Percentiles rank a stretch among this genome's conserved stretches.
Conservation (phyloP, 1,140 invertebrate species). For the Conus betulinus region DNA sequence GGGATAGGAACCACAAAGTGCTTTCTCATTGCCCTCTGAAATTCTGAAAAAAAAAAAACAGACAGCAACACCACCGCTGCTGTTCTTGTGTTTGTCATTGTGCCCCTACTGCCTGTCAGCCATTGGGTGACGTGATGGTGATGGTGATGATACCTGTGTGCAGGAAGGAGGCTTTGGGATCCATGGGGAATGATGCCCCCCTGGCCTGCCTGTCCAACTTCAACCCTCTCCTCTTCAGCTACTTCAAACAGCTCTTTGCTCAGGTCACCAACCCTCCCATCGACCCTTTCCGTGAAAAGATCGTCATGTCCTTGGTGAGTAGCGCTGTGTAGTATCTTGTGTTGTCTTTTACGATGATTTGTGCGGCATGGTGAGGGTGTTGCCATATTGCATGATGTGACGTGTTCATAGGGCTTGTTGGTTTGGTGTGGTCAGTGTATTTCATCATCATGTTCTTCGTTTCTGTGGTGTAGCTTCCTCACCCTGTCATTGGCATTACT, state of each 20-base stretch:
- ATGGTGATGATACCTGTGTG: slow-evolving; percentile 52
- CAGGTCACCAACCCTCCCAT: slow-evolving; percentile 99
- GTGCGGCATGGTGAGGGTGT: too few species aligned
- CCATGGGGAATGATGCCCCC: slow-evolving; percentile 99
- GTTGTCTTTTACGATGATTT: background rate
- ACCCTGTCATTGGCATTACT: too few species aligned
- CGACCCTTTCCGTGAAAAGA: slow-evolving; percentile 98
- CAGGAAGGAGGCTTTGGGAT: slow-evolving; percentile 98
- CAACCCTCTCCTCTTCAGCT: slow-evolving; percentile 96
- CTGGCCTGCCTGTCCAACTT: slow-evolving; percentile 96
- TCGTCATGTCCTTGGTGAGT: slow-evolving; percentile 96
- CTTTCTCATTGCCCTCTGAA: background rate
- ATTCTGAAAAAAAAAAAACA: background rate
- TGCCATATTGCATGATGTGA: too few species aligned
- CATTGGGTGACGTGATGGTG: too few species aligned
- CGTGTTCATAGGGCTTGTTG: too few species aligned
- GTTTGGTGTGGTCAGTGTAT: too few species aligned
- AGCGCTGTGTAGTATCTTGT: background rate
- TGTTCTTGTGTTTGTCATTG: background rate
- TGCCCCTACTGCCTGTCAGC: background rate
- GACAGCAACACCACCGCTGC: background rate
- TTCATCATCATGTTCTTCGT: too few species aligned
- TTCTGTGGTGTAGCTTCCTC: too few species aligned
- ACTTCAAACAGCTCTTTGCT: slow-evolving; percentile 99
- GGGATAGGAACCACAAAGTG: too few species aligned